Evolutionary conservation across 92 coral and sea anemone genomes (phyloP).

Genomic region (Palythoa grandiflora): DNA sequence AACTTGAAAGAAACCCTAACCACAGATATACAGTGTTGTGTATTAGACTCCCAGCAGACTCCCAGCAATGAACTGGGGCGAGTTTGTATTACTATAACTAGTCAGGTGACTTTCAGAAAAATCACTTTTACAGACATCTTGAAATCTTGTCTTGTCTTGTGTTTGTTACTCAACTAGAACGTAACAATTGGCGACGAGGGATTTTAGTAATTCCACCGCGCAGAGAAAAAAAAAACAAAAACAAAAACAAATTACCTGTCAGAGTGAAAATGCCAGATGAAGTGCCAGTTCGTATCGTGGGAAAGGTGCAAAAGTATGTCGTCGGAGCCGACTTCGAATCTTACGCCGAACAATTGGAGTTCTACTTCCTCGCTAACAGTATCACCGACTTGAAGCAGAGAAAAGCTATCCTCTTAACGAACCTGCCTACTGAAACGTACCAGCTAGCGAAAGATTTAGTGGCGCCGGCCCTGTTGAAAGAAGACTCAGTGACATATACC

Average conservation of each 20-base stretch:
- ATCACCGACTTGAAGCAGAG: slow-evolving; percentile 44
- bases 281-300: background rate
- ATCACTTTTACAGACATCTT: no score
- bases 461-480: slow-evolving; percentile 36
- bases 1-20: background rate
- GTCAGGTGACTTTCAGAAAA: no score
- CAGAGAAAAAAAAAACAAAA: background rate
- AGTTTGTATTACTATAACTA: no score
- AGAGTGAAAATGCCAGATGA: slow-evolving; percentile 40
- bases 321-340: slow-evolving; percentile 26
- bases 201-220: no score
- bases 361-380: slow-evolving; percentile 62
- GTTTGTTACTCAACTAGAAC: no score
- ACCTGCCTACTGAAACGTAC: slow-evolving; percentile 61
- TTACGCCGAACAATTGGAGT: slow-evolving; percentile 65
- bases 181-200: no score
- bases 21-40: no score
- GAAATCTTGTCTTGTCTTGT: no score
- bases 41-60: no score
- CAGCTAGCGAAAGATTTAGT: slow-evolving; percentile 12
- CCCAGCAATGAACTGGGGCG: no score
- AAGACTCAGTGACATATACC: slow-evolving; percentile 35
- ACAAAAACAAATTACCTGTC: background rate
- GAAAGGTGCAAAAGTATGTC: no score
- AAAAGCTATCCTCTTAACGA: slow-evolving; percentile 63